Evolutionary conservation across 2,113 vertebrate species (phyloP), one percentile per base, ranked within the genome.

Genomic region (Colius striatus): DNA sequence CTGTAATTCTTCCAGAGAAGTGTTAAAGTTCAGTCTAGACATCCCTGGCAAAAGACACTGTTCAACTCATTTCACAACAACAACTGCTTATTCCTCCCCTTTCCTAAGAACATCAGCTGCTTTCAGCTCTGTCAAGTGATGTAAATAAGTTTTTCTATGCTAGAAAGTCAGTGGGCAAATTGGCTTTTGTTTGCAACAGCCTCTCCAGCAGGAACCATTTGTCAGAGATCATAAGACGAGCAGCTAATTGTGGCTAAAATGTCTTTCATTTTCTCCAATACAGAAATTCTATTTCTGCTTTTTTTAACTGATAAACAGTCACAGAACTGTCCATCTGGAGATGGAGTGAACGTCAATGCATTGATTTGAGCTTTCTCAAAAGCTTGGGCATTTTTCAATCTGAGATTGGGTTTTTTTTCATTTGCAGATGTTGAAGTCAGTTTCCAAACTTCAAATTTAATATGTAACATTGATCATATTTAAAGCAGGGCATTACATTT

Each of bases 111-210:
- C 38, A 89, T 78, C 78, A 65, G 73, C 84, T 89, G 76, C 76
- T 80, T 84, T 86, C 86, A 84, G 50, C 62, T 90, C 90, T 71
- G 73, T 36, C 89, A 70, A 92, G 75, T 41, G 92, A 96, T 83
- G 55, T 65, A 92, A 94, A 94, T 94, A 65, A 84, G 87, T 82
- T 92, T 87, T 72, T 94, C 76, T 67, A 18, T 27, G 36, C 76
- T 71, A 78, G 90, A 89, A 95, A 95, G 91, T 68, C 76, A 96
- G 87, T 1, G 11, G 89, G 79, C 45, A 94, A 95, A 92, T 58
- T 84, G 36, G 78, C 65, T 78, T 93, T 84, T 91, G 45, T 71
- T 60, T 84, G 38, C 72, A 73, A 17, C 1, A 2, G 70, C 45
- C 22, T 94, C 84, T 96, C 92, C 68, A 82, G n/a, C 50, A 92